A percentile compares a stretch with the other conserved stretches of the same genome.
Conservation (phyloP, 2,797 vertebrate species). For the Hirundo rustica region DNA sequence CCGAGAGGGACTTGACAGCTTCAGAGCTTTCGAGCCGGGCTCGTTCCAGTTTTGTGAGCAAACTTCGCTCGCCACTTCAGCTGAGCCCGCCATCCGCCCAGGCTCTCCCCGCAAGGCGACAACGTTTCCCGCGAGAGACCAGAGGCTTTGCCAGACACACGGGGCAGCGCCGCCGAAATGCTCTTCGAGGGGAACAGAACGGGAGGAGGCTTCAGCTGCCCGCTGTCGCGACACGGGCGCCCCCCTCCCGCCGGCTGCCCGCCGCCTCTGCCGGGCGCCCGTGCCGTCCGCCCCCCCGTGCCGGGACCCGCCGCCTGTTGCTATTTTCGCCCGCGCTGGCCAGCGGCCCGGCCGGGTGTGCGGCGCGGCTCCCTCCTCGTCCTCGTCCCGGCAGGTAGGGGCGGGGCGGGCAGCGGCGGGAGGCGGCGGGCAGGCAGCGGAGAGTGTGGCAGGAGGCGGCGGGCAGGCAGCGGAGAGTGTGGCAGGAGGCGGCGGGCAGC, state of each 20-base stretch:
- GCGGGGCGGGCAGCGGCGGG: background rate
- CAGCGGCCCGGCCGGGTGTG: background rate
- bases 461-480: background rate
- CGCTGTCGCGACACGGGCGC: background rate
- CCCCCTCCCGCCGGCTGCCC: background rate
- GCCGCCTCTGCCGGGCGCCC: background rate
- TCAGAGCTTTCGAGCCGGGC: background rate
- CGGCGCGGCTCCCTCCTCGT: no score
- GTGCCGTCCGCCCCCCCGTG: background rate
- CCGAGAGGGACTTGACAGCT: fast-evolving
- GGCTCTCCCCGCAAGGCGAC: background rate
- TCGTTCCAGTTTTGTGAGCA: fast-evolving
- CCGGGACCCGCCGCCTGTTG: background rate
- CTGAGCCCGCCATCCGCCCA: fast-evolving
- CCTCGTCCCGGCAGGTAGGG: background rate
- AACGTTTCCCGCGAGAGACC: fast-evolving
- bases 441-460: background rate
- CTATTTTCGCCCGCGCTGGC: background rate
- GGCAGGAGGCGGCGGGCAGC: background rate
- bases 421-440: background rate
- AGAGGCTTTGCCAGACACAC: background rate
- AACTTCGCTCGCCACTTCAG: fast-evolving
- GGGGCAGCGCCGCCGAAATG: background rate
- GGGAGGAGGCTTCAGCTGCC: background rate
- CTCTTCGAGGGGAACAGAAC: background rate